A percentile compares a stretch with the other conserved stretches of the same genome.
phyloP scores from a whole-genome alignment of 2,888 invertebrate genomes.

The Cosmorhoe ocellata region DNA sequence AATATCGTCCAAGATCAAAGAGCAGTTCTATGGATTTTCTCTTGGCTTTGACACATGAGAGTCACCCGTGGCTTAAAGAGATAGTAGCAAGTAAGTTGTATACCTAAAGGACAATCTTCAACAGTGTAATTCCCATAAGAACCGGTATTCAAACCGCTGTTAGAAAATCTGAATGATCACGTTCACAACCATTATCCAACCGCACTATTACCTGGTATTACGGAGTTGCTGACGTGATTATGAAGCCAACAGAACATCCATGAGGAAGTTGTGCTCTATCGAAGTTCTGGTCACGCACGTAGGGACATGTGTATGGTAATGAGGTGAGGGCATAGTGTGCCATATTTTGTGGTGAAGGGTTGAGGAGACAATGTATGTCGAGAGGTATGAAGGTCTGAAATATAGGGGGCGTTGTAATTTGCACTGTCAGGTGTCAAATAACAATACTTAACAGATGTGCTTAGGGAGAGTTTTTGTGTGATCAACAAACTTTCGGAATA shows the following conservation, averaged over 20 bases:
- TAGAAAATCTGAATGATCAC: neutral
- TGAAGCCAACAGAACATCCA: slow-evolving; percentile 1
- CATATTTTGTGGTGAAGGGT: slow-evolving; percentile 1
- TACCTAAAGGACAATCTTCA: too few relatives aligned
- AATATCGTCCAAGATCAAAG: neutral
- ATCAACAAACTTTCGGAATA: too few relatives aligned
- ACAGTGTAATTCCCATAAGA: too few relatives aligned
- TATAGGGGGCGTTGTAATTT: neutral
- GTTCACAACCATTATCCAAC: slow-evolving; percentile 2
- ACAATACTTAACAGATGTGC: too few relatives aligned
- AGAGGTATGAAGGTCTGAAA: neutral
- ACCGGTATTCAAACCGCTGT: too few relatives aligned
- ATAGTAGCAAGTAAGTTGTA: too few relatives aligned
- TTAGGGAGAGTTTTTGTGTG: too few relatives aligned
- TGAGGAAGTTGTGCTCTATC: slow-evolving; percentile 9
- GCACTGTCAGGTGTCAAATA: too few relatives aligned
- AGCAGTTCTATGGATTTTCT: neutral
- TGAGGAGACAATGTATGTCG: neutral
- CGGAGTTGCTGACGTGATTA: slow-evolving; percentile 10
- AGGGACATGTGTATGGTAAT: slow-evolving; percentile 10
- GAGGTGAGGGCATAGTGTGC: slow-evolving; percentile 1
- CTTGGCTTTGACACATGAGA: too few relatives aligned
- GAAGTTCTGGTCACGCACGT: slow-evolving; percentile 16
- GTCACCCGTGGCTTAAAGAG: too few relatives aligned
- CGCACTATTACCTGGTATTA: slow-evolving; percentile 12